Evolutionary conservation across 2,113 vertebrate genomes (phyloP).

Genomic region (Takifugu flavidus): DNA sequence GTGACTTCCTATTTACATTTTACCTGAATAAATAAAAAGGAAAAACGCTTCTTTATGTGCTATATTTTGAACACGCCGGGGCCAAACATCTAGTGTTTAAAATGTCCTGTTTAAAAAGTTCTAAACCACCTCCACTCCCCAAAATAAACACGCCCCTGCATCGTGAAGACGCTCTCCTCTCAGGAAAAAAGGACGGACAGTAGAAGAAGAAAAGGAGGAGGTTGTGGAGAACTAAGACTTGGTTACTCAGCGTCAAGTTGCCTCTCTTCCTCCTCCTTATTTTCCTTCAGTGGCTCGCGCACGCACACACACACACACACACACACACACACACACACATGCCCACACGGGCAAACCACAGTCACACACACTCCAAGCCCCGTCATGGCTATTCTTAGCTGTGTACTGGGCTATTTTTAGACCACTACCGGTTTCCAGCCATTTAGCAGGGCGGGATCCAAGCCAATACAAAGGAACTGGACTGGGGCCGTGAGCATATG

Average conservation of each 20-base stretch:
- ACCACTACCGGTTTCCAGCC: conserved; percentile 88
- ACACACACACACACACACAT: conserved; percentile 43
- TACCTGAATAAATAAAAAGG: not conserved
- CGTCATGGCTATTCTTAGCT: conserved; percentile 86
- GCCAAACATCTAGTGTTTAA: not conserved
- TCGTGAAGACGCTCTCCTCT: conserved; percentile 4
- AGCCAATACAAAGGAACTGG: conserved; percentile 78
- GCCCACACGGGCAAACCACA: conserved; percentile 38
- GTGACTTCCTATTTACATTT: not conserved
- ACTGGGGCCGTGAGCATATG: conserved; percentile 51
- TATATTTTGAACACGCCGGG: not conserved
- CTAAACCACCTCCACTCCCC: not conserved
- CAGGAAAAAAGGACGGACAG: conserved; percentile 4
- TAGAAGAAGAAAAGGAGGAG: conserved; percentile 70
- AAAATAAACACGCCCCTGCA: not conserved
- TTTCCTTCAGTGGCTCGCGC: conserved; percentile 71
- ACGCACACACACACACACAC: conserved; percentile 17
- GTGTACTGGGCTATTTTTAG: conserved; percentile 89
- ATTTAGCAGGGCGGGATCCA: conserved; percentile 84
- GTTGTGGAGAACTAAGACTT: conserved; percentile 56
- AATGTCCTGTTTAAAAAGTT: not conserved
- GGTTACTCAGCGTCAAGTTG: conserved; percentile 80
- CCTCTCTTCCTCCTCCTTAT: conserved; percentile 79
- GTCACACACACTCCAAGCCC: conserved; percentile 40
- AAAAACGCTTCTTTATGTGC: not conserved